A percentile compares a stretch with the other conserved stretches of the same genome.
These are phyloP conservation scores for Fratercula arctica DNA, from an alignment of 2,797 vertebrate species.

Conservation along the genomic window DNA sequence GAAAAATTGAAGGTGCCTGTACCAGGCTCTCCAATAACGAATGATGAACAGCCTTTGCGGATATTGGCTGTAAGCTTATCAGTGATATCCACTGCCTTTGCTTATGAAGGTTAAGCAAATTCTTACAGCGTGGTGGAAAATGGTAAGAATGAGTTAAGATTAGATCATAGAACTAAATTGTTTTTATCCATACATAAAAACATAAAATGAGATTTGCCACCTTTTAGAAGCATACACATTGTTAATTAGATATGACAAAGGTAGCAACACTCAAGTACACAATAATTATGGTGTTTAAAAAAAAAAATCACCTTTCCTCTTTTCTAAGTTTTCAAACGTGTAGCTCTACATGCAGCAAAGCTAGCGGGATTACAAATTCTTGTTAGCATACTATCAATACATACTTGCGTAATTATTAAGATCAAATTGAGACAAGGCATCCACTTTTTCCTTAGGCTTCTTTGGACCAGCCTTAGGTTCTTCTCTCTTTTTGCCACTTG, in stretches of 20 bases:
- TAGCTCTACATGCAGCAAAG: background rate
- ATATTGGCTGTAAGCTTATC: background rate
- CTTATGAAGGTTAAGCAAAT: background rate
- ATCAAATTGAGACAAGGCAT: constrained; percentile 97
- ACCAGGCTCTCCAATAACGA: background rate
- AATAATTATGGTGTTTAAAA: background rate
- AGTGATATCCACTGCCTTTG: background rate
- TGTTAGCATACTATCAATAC: constrained; percentile 59
- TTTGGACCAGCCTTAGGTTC: constrained; percentile 90
- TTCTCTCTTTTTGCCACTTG: constrained; percentile 87
- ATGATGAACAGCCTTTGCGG: background rate
- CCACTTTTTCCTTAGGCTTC: constrained; percentile 94
- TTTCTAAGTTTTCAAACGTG: background rate
- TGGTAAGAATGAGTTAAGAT: background rate
- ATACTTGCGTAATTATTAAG: constrained; percentile 99
- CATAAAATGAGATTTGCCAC: background rate
- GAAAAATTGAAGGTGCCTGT: background rate
- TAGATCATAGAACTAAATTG: background rate
- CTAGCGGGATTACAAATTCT: background rate
- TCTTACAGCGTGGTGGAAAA: background rate
- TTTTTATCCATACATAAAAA: background rate
- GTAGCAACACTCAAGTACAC: background rate
- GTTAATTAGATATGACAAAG: background rate
- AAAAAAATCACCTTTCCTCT: background rate
- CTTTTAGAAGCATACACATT: background rate